phyloP scores from a whole-genome alignment of 2,797 vertebrate species.

The Platyrinchus mystaceus region DNA sequence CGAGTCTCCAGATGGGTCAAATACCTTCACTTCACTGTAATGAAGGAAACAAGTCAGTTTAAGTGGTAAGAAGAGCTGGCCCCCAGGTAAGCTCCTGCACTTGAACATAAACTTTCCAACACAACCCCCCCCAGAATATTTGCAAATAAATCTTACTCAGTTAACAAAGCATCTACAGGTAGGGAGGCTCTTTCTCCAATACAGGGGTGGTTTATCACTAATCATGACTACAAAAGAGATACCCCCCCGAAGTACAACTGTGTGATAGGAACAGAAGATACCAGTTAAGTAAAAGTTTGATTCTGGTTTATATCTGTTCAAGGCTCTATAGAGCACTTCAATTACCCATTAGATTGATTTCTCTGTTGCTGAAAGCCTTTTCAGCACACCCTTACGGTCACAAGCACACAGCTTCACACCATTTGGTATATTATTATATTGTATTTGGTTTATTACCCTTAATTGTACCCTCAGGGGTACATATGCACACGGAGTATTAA shows the following conservation, averaged over 20 bases:
- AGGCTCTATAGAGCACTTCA: background rate
- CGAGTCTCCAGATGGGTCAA: constrained; percentile 93
- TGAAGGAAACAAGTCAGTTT: background rate
- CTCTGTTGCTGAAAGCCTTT: background rate
- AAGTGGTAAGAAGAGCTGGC: background rate
- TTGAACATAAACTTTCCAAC: background rate
- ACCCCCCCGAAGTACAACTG: background rate
- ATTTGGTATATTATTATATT: background rate
- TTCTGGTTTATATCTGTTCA: background rate
- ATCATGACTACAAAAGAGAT: background rate
- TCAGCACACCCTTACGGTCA: background rate
- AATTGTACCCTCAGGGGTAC: background rate
- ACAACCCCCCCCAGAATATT: background rate
- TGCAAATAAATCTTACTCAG: background rate
- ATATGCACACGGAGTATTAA: background rate
- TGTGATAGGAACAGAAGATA: background rate
- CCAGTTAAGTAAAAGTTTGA: background rate
- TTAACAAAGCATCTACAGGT: background rate
- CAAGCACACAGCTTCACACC: background rate
- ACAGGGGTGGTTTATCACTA: background rate
- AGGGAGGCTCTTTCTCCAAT: background rate
- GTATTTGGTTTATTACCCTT: background rate
- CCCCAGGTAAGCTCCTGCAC: background rate
- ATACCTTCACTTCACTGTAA: constrained; percentile 88
- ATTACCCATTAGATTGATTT: background rate